phyloP scores from a whole-genome alignment of 2,888 invertebrate genomes.

The Nephrocerus scutellatus region DNA sequence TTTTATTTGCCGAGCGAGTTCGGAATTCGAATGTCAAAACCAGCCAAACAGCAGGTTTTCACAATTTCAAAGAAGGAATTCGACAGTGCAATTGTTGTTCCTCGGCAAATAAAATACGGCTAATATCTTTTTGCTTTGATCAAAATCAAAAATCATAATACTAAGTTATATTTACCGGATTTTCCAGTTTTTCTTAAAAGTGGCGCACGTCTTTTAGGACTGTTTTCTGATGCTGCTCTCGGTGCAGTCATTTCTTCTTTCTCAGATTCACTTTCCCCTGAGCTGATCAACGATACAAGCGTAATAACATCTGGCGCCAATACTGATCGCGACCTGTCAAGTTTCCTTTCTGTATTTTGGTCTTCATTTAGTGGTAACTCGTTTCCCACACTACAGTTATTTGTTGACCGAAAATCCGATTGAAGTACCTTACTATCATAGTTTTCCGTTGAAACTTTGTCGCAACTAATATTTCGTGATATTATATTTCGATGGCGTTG shows the following conservation, averaged over 20 bases:
- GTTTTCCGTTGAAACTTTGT: slow-evolving; percentile 18
- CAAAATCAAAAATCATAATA: background rate
- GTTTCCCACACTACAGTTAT: background rate
- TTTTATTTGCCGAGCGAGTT: no score
- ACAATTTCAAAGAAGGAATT: no score
- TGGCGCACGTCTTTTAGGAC: slow-evolving; percentile 36
- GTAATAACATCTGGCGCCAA: slow-evolving; percentile 52
- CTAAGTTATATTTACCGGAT: slow-evolving; percentile 36
- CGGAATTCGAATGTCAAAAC: no score
- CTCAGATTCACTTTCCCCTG: slow-evolving; percentile 59
- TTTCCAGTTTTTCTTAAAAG: slow-evolving; percentile 44
- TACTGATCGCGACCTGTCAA: slow-evolving; percentile 33
- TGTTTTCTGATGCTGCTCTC: slow-evolving; percentile 24
- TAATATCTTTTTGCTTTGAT: background rate
- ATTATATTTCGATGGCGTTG: slow-evolving; percentile 36
- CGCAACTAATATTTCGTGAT: slow-evolving; percentile 27
- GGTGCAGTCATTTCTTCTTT: slow-evolving; percentile 40
- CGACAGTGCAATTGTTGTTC: no score
- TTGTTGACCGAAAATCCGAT: background rate
- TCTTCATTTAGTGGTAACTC: slow-evolving; percentile 5
- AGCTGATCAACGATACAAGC: slow-evolving; percentile 61
- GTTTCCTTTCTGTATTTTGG: slow-evolving; percentile 4
- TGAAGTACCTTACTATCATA: no score
- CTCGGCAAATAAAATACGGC: no score
- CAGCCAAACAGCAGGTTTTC: no score